Evolutionary conservation across 1,140 invertebrate species (phyloP).

Genomic region (Hyles euphorbiae): DNA sequence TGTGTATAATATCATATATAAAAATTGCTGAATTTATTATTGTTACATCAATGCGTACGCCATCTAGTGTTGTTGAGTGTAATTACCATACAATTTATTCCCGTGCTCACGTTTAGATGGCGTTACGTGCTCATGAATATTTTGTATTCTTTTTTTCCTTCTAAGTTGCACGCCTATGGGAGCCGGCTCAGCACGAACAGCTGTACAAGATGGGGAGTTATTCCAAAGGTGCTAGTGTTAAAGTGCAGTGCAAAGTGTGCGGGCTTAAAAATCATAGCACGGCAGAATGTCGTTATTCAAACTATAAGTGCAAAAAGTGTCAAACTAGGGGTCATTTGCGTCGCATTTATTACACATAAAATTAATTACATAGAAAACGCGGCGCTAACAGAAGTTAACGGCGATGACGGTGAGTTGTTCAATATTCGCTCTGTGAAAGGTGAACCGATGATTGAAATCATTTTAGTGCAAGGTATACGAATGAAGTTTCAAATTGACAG

Average conservation of each 20-base stretch:
- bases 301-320: conserved; percentile 3
- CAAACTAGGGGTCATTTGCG: conserved; percentile 12
- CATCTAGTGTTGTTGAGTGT: too few species aligned
- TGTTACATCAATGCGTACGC: too few species aligned
- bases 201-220: conserved; percentile 5
- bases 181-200: background rate
- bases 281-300: conserved; percentile 1
- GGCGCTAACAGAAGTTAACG: background rate
- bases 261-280: conserved; percentile 1
- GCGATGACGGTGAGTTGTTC: conserved; percentile 13
- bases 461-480: conserved; percentile 5
- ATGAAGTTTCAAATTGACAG: conserved; percentile 17
- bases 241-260: conserved; percentile 10
- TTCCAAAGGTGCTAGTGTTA: background rate
- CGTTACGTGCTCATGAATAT: too few species aligned
- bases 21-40: too few species aligned
- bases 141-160: background rate
- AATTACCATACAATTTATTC: too few species aligned
- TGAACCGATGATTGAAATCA: conserved; percentile 8
- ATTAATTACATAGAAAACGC: conserved; percentile 3
- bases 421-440: conserved; percentile 12
- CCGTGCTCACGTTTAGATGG: too few species aligned
- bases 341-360: conserved; percentile 8
- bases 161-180: conserved; percentile 15
- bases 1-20: too few species aligned